Base-by-base conservation (phyloP, 2,113 vertebrate genomes). In the Cygnus buccinator region DNA sequence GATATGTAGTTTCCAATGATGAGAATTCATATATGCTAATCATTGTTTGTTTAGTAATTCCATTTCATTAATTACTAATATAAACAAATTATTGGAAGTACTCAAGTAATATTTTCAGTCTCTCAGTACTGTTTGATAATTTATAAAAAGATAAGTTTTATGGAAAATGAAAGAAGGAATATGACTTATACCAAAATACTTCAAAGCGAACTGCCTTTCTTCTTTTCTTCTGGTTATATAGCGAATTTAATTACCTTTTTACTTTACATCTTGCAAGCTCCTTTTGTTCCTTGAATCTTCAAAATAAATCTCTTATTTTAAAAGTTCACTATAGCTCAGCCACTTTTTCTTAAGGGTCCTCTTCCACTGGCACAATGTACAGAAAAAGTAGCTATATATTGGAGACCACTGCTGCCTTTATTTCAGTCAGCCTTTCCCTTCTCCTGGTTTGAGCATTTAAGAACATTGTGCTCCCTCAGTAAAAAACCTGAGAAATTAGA, bases 201-300 rank as follows among this genome's bases (percentile, higher is more conserved):
- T 26, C 35, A 12, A 68, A 72, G 58, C 59, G 65, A 35, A 35
- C 15, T 78, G 58, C 62, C 67, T 26, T 72, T 94, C 71, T 84
- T 33, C n/a, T 72, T 61, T 87, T 76, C 61, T 83, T 35, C 59
- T 80, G 16, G 68, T 84, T 94, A 91, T 70, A 31, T 65, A 82
- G 25, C 15, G 9, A 80, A 35, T 80, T 65, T 84, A 81, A 94
- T 44, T 54, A 76, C 22, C 23, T 54, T 83, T 66, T 79, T 63
- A 72, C 0, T 2, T 48, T 72, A 78, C 37, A 79, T 63, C 75
- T 89, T 83, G 59, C 0, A 3, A 95, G 75, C 26, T 76, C 43
- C 44, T 84, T 94, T 87, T 84, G 43, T 91, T 80, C 92, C 72
- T 65, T 84, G 57, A 89, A 83, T 33, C 62, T 72, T 79, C 46